Evolutionary conservation across 2,797 vertebrate genomes (phyloP), one percentile per base, ranked within the genome.

Genomic region (Furcifer pardalis): DNA sequence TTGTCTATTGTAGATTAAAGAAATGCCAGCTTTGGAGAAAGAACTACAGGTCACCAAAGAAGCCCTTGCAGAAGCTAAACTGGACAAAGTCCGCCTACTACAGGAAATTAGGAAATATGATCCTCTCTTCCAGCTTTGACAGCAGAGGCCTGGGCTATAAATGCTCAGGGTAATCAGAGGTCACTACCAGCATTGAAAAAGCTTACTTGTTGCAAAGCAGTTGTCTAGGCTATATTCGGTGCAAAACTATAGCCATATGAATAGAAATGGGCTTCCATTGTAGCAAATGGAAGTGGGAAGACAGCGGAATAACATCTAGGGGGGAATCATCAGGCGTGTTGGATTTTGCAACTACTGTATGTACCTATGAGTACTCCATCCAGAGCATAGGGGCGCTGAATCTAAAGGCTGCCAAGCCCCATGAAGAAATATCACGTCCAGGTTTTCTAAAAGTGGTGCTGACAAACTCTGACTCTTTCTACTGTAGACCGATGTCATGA

Each of bases 31-130:
- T 86, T 62, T 97, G 93, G 96, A 96, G 71, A 95, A 94, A 49
- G 95, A 97, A 94, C 97, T 99, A 27, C 93, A 85, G 75, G 95
- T 94, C n/a, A 88, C 95, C 83, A 96, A 96, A 87, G 90, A 95
- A 46, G 97, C 97, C 82, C 96, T 99, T 68, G 94, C 92, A 82
- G 93, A 91, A 91, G 98, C 97, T 89, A 96, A 96, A 91, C 86
- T 94, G 49, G 98, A 99, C 79, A 96, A 95, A 94, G 96, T 97
- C 83, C 97, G 91, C 77, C 97, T 99, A 88, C 96, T 99, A 82
- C 94, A 97, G 94, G 98, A 99, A 93, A 91, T 99, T 91, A 97
- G 95, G 91, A 99, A 98, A 94, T 97, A 99, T 86, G 94, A 99
- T 92, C 98, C 98, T 73, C 93, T 95, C 65, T 99, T 99, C 84